Base-by-base conservation (phyloP, 2,797 vertebrate species). In the Trematomus bernacchii region DNA sequence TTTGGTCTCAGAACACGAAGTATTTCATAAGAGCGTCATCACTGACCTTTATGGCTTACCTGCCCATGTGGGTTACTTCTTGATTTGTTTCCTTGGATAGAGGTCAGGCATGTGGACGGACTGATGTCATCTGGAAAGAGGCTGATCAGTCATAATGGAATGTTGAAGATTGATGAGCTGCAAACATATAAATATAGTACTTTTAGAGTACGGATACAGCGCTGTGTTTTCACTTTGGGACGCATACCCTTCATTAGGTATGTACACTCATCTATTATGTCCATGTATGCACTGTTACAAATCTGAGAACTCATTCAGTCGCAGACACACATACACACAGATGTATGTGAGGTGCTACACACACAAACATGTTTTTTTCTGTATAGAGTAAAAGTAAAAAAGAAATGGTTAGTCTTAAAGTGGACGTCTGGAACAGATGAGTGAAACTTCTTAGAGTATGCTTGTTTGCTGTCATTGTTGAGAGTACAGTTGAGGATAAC, bases 91-190 rank as follows among this genome's bases (percentile, higher is more conserved):
- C 63, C 55, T 66, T 16, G 37, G 23, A 48, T 65, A 40, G 30
- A 10, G 54, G 3, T 66, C 18, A 46, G 71, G 53, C 48, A 47
- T 65, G 63, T 77, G 14, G 59, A 10, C 58, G 62, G 16, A 62
- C 12, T 64, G 55, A 65, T 72, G 75, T 60, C 18, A 70, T 82
- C 51, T 70, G 10, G 46, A 44, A 78, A 23, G 44, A 53, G 46
- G 53, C 52, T 30, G 72, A 77, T 78, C 66, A 75, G 33, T 81
- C 59, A 73, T 69, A 69, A 73, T 71, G 33, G 43, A 19, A 55
- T 69, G 59, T 30, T 72, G 44, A 65, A 40, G 21, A 65, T 75
- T 37, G 52, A 76, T 66, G 7, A 65, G 54, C 27, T 6, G 8
- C 8, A 37, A 6, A 7, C 33, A 27, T 27, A 27, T 27, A 27